A percentile compares a stretch with the other conserved stretches of the same genome.
These are phyloP conservation scores for Petrocephalus zakoni DNA, from an alignment of 2,113 vertebrate species.

Conservation along the genomic window DNA sequence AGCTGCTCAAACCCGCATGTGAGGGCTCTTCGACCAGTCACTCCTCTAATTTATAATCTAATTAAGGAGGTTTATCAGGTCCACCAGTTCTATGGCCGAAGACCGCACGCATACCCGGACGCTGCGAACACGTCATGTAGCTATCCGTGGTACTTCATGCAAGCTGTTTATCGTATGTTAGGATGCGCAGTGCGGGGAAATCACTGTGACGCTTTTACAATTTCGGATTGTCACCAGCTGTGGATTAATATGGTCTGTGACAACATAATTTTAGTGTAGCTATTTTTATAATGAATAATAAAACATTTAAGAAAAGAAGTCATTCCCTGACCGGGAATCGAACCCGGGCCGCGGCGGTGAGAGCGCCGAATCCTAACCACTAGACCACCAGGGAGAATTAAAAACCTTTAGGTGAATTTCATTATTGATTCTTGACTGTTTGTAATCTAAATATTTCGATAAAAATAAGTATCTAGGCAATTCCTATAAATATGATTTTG, in stretches of 20 bases:
- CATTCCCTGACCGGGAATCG: slow-evolving; percentile 37
- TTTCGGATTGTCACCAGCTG: neutral
- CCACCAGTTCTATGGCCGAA: neutral
- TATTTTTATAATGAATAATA: neutral
- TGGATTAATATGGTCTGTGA: neutral
- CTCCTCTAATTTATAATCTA: no score
- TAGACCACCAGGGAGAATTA: slow-evolving; percentile 42
- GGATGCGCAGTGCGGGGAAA: neutral
- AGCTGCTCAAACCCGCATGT: no score
- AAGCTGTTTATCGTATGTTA: neutral
- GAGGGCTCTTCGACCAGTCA: no score
- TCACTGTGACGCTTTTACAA: neutral
- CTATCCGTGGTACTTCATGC: neutral
- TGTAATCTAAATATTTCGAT: no score
- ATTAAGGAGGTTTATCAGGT: neutral
- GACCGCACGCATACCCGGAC: neutral
- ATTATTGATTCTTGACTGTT: no score
- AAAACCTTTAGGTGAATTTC: no score
- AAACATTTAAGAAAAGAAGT: neutral
- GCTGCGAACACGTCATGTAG: neutral
- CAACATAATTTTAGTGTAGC: neutral
- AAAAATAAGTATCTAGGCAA: neutral
- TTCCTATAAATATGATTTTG: neutral
- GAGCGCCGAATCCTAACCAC: slow-evolving; percentile 40
- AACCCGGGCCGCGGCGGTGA: slow-evolving; percentile 43